Evolutionary conservation across 37 sponge, comb jelly and placozoan genomes (phyloP).

Genomic region (Chondrilla cf. caribensis): DNA sequence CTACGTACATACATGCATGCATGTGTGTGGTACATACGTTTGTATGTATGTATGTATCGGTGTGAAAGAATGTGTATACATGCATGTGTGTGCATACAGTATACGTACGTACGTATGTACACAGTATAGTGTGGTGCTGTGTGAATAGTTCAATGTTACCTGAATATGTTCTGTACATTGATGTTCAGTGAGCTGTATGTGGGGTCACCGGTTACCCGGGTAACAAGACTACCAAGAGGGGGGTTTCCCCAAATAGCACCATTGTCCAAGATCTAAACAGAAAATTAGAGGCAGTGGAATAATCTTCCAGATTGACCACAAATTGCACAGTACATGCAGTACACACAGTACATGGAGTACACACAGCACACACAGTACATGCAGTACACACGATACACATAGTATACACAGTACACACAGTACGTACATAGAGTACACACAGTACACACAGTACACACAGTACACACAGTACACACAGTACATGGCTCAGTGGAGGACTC

Average conservation of each 20-base stretch:
- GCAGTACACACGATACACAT: no score
- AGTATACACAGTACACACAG: background rate
- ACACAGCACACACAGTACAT: background rate
- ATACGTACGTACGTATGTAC: conserved; percentile 4
- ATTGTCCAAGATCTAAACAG: background rate
- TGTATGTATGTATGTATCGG: conserved; percentile 1
- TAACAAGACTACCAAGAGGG: background rate
- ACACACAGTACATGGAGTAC: background rate
- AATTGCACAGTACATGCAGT: no score
- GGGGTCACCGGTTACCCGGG: background rate
- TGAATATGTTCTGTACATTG: background rate
- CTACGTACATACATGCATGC: background rate
- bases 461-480: background rate
- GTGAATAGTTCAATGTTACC: no score
- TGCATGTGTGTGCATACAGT: conserved; percentile 17
- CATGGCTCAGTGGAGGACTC: background rate
- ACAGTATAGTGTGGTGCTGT: no score
- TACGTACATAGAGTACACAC: background rate
- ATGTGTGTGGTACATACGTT: background rate
- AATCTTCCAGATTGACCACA: no score
- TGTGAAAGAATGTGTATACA: background rate
- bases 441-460: no score
- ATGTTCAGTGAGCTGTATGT: background rate
- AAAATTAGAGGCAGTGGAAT: no score
- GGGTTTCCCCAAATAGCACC: background rate